Conservation (phyloP, 2,797 vertebrate species). For the Helostoma temminkii region DNA sequence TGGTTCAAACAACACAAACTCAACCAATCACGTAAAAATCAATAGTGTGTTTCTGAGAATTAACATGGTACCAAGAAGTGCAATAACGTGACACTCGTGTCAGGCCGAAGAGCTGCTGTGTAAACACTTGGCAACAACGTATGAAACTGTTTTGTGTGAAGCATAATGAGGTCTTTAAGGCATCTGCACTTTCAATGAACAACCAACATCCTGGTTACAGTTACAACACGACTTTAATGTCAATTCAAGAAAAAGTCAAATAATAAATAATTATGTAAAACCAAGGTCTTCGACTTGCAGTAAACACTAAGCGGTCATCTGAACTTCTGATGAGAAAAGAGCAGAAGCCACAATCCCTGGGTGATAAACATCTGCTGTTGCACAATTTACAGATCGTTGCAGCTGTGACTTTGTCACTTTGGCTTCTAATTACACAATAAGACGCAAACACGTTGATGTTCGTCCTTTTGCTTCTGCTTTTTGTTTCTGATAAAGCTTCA, state of each 20-base stretch:
- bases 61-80: too few species aligned
- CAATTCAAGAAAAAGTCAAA: slow-evolving; percentile 9
- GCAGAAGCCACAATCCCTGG: background rate
- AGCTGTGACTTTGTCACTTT: slow-evolving; percentile 47
- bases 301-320: slow-evolving; percentile 12
- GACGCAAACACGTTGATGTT: background rate
- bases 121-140: background rate
- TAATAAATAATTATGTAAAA: slow-evolving; percentile 38
- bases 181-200: too few species aligned
- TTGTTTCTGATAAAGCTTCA: background rate
- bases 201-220: background rate
- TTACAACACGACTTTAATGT: slow-evolving; percentile 24
- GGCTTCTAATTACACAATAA: slow-evolving; percentile 31
- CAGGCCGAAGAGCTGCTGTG: background rate
- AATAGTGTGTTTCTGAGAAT: too few species aligned
- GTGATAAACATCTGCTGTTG: slow-evolving; percentile 20
- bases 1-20: too few species aligned
- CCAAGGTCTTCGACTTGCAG: slow-evolving; percentile 4
- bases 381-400: slow-evolving; percentile 9
- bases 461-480: background rate
- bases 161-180: too few species aligned
- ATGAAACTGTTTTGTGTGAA: too few species aligned
- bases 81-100: too few species aligned
- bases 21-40: too few species aligned
- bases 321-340: slow-evolving; percentile 8